Evolutionary conservation across 1,140 invertebrate species (phyloP).

Genomic region (Mamestra configurata): DNA sequence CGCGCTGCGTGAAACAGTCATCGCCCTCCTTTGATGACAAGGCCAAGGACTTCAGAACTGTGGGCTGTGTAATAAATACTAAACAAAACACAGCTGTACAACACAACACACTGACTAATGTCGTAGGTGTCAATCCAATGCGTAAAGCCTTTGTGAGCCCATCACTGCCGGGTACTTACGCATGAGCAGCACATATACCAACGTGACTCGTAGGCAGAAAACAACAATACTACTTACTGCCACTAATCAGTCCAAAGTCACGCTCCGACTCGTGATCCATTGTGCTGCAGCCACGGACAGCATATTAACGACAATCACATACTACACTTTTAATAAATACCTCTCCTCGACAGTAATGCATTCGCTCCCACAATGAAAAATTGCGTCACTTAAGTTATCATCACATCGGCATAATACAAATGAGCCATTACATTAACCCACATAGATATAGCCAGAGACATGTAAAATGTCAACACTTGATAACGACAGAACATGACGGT

Average conservation of each 20-base stretch:
- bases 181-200: conserved; percentile 28
- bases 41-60: conserved; percentile 32
- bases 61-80: conserved; percentile 20
- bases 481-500: conserved; percentile 23
- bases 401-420: conserved; percentile 29
- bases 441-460: conserved; percentile 43
- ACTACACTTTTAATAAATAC: not conserved
- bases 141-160: conserved; percentile 37
- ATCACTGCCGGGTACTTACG: conserved; percentile 26
- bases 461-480: conserved; percentile 40
- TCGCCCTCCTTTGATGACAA: conserved; percentile 30
- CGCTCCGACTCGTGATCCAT: conserved; percentile 26
- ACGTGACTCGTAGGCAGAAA: conserved; percentile 13
- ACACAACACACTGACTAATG: conserved; percentile 16
- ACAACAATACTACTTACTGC: conserved; percentile 24
- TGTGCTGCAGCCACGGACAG: conserved; percentile 14
- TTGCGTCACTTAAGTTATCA: conserved; percentile 36
- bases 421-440: conserved; percentile 53
- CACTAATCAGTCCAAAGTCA: conserved; percentile 43
- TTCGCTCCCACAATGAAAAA: conserved; percentile 10
- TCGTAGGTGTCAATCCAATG: conserved; percentile 9
- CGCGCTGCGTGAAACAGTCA: conserved; percentile 42
- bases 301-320: conserved; percentile 35
- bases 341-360: not conserved
- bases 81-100: conserved; percentile 24